phyloP scores from a whole-genome alignment of 2,113 vertebrate genomes.

The Sisor rabdophorus region DNA sequence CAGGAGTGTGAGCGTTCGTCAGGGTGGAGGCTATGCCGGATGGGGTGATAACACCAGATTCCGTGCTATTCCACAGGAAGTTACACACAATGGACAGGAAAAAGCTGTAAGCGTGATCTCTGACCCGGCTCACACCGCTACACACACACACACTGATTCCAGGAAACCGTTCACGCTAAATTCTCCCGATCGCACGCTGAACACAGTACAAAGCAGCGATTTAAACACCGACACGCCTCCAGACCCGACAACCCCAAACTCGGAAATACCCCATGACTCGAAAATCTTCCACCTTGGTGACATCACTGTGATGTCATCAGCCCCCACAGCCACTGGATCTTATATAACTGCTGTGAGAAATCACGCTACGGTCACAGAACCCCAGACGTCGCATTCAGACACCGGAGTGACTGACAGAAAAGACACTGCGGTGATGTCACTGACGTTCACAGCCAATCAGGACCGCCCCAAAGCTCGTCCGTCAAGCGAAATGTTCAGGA shows the following conservation, averaged over 20 bases:
- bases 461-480: background rate
- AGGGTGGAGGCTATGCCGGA: slow-evolving; percentile 51
- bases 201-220: slow-evolving; percentile 18
- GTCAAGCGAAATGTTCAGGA: background rate
- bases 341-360: background rate
- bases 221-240: background rate
- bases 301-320: slow-evolving; percentile 12
- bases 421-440: background rate
- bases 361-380: background rate
- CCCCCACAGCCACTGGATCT: background rate
- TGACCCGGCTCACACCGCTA: slow-evolving; percentile 22
- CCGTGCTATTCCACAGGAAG: slow-evolving; percentile 71
- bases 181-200: background rate
- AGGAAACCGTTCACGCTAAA: background rate
- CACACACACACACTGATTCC: slow-evolving; percentile 20
- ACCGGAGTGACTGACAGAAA: background rate
- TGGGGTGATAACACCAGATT: slow-evolving; percentile 61
- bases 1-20: slow-evolving; percentile 19
- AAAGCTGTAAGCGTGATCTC: slow-evolving; percentile 58
- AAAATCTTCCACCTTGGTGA: background rate
- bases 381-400: background rate
- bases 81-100: slow-evolving; percentile 70
- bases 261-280: background rate
- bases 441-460: background rate
- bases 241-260: too few relatives aligned